Evolutionary conservation across 2,888 invertebrate species (phyloP), one percentile per base, ranked within the genome.

Genomic region (Deilephila elpenor): DNA sequence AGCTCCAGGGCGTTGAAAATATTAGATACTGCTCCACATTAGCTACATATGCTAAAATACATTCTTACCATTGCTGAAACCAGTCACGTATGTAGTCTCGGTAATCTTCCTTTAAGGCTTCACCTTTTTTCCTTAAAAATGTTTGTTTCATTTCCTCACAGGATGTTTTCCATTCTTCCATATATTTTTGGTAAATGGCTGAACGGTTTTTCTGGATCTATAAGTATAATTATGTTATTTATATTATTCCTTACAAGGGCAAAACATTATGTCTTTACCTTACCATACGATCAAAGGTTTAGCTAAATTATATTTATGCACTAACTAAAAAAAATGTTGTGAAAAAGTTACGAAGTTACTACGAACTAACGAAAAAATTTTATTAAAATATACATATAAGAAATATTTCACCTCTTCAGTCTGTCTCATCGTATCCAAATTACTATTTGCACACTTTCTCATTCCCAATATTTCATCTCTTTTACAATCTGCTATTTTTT

Each of bases 1-100:
- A 25, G 25, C 1, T 25, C 25, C 25, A 25, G 25, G 25, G 25
- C 25, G 25, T 1, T 25, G 25, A 25, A 25, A 25, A 25, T 32
- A 32, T 32, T 32, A 32, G 32, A 5, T 14, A 44, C 37, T 14
- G 11, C 11, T 3, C 3, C 44, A 44, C 3, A 1, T 3, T 11
- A 44, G 44, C 44, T 11, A 44, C 44, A 37, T n/a, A n/a, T n/a
- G n/a, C n/a, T n/a, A n/a, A n/a, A n/a, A 37, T 11, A 25, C 14
- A 20, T 70, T 17, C 37, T 80, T 85, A 92, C 93, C 93, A 93
- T 79, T 84, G 83, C n/a, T 79, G 75, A 80, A 92, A 91, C 93
- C 93, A 93, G 64, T 83, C 78, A 74, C 91, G 86, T 5, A 91
- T 83, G 67, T 84, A 78, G 71, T 89, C 90, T 75, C 89, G 80